These are phyloP conservation scores for Pseudolycoriella hygida DNA, from an alignment of 2,888 invertebrate species.

Conservation along the genomic window DNA sequence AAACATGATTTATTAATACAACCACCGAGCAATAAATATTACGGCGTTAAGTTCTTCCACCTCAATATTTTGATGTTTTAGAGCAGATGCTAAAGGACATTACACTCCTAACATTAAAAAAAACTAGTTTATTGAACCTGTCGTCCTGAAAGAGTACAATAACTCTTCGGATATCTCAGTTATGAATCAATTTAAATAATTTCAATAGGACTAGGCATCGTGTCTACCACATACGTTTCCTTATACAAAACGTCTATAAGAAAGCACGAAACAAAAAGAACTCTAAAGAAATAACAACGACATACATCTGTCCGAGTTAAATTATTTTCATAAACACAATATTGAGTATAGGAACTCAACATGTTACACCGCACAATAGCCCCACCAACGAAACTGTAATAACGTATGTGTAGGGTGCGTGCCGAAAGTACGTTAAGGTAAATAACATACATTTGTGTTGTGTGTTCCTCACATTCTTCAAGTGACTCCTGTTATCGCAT, in stretches of 20 bases:
- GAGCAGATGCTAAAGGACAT: too few species aligned
- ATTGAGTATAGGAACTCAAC: too few species aligned
- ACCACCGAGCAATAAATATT: too few species aligned
- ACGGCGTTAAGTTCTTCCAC: too few species aligned
- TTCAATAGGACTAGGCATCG: neutral
- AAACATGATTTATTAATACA: too few species aligned
- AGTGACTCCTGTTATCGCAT: neutral
- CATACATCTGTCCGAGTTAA: neutral
- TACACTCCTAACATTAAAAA: neutral
- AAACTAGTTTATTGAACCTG: conserved; percentile 1
- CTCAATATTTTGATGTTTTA: too few species aligned
- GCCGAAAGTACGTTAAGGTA: neutral
- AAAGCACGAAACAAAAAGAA: too few species aligned
- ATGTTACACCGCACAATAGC: too few species aligned
- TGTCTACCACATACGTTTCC: neutral
- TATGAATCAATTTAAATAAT: neutral
- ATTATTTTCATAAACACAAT: neutral
- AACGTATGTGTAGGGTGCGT: too few species aligned
- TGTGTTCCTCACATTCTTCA: neutral
- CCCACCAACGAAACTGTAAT: too few species aligned
- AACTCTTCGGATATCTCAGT: neutral
- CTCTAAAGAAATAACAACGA: neutral
- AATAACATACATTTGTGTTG: neutral
- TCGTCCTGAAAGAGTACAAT: neutral
- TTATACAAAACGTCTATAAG: too few species aligned